phyloP scores from a whole-genome alignment of 2,797 vertebrate species.

The Delichon dasypus region DNA sequence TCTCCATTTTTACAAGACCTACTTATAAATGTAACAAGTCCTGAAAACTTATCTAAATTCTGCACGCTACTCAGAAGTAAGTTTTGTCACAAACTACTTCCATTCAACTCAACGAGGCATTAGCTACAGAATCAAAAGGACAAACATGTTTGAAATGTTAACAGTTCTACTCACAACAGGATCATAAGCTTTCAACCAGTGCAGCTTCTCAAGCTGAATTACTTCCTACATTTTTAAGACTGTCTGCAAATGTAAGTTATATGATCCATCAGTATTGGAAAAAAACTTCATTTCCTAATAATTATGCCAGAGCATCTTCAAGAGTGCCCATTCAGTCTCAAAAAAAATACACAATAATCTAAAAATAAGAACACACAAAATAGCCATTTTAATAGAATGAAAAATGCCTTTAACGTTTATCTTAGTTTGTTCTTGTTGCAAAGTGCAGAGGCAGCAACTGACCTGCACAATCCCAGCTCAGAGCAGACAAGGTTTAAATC shows the following conservation, averaged over 20 bases:
- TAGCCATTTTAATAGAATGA: background rate
- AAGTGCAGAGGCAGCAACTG: background rate
- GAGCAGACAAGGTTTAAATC: background rate
- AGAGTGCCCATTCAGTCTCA: background rate
- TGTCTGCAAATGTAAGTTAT: background rate
- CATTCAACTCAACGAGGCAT: background rate
- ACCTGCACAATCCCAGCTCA: background rate
- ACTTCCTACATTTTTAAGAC: background rate
- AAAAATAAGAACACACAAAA: background rate
- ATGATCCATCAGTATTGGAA: background rate
- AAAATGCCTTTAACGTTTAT: background rate
- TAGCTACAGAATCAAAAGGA: background rate
- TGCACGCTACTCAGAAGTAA: background rate
- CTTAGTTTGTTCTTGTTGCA: background rate
- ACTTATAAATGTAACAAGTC: background rate
- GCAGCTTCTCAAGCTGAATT: background rate
- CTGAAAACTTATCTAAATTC: background rate
- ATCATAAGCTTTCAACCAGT: background rate
- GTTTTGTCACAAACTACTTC: background rate
- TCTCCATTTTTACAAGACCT: background rate
- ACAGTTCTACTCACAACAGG: background rate
- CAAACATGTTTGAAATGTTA: background rate
- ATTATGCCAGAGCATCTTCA: background rate
- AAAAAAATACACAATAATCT: background rate
- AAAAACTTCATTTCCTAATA: background rate